Evolutionary conservation across 1,140 invertebrate species (phyloP), one percentile per base, ranked within the genome.

Genomic region (Sesamia nonagrioides): DNA sequence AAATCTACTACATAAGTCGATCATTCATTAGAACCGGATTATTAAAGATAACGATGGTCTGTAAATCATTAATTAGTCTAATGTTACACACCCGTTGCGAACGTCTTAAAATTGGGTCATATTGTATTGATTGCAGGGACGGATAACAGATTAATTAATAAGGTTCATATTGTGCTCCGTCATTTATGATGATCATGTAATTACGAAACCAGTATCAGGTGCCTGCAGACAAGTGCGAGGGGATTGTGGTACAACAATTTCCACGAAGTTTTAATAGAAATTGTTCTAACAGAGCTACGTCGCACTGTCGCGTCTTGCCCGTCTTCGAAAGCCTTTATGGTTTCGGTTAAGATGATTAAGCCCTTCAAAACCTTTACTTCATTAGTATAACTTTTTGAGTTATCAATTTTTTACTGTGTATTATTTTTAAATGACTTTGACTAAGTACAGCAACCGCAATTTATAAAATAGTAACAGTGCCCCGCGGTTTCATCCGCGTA

Each of bases 141-240:
- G 13, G 40, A 69, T 69, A 50, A 50, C 4, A 15, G 18, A 48
- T 50, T 50, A 50, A 50, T 50, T 69, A 50, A 66, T 42, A 15
- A 13, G 45, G 37, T 21, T 42, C n/a, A 42, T 40, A 35, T 8
- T 61, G 33, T 35, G 54, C 18, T 58, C 27, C 54, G 13, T 13
- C 21, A 33, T 33, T 58, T 58, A 27, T 21, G 27, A 27, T 21
- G 21, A 18, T 27, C 7, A 58, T 58, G 27, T 33, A 33, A 15
- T 13, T 33, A 33, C 27, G 8, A 21, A 21, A 56, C 18, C 8
- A 18, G 11, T 33, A 33, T 27, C 27, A 27, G 27, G 27, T 3
- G 3, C 27, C 27, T 3, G 27, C 27, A 27, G 27, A 27, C 27
- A 27, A 27, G 27, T 3, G 27, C 27, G 27, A 27, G 1, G 27